These are phyloP conservation scores for Oscheius sp. DNA, from an alignment of 2,888 invertebrate genomes.

Conservation along the genomic window DNA sequence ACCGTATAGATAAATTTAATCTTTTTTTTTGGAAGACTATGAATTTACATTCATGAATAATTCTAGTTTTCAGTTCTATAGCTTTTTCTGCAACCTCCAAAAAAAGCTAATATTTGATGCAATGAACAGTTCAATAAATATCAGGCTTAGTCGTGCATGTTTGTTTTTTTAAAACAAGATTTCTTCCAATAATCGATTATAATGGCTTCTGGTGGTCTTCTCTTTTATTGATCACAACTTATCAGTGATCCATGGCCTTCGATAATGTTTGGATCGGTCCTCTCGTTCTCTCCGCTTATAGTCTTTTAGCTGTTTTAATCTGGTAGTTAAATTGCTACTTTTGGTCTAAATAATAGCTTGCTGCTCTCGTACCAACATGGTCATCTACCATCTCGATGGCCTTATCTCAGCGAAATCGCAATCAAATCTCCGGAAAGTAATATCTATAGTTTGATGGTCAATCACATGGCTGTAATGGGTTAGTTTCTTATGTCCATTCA, in stretches of 20 bases:
- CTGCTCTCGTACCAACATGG: conserved; percentile 6
- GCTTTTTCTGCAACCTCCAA: too few relatives aligned
- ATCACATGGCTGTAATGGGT: conserved; percentile 34
- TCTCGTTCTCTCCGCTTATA: conserved; percentile 30
- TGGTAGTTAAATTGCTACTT: conserved; percentile 9
- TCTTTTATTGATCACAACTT: too few relatives aligned
- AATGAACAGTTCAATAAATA: background rate
- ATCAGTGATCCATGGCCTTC: conserved; percentile 9
- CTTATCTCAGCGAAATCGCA: conserved; percentile 31
- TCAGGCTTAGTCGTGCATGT: background rate
- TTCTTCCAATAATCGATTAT: background rate
- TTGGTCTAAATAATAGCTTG: background rate
- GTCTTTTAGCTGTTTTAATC: conserved; percentile 17
- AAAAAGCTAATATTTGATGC: too few relatives aligned
- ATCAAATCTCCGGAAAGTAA: conserved; percentile 28
- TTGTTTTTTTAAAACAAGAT: background rate
- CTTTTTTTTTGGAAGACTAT: too few relatives aligned
- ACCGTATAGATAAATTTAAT: too few relatives aligned
- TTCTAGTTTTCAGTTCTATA: too few relatives aligned
- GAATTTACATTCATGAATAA: too few relatives aligned
- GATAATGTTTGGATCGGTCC: conserved; percentile 28
- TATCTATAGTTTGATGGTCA: conserved; percentile 31
- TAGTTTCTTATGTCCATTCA: background rate
- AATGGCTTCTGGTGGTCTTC: background rate
- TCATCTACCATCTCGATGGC: conserved; percentile 27